Conservation (phyloP, 2,113 vertebrate species). For the Tragelaphus imberbis region DNA sequence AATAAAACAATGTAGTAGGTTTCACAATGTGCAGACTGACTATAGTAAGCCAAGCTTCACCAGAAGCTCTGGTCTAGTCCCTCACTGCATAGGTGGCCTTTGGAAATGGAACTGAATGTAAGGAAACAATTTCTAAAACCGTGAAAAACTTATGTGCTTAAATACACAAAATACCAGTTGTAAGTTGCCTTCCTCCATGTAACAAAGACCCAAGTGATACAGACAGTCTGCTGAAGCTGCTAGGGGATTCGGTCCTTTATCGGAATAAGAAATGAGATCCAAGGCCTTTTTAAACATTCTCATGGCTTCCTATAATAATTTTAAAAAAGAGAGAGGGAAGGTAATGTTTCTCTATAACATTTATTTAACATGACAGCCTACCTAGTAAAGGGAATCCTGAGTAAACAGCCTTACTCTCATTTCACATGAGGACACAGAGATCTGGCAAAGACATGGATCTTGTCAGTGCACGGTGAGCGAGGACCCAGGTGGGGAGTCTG, state of each 20-base stretch:
- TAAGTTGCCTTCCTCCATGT: slow-evolving; percentile 75
- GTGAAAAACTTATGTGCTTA: background rate
- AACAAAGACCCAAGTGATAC: slow-evolving; percentile 81
- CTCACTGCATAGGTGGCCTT: background rate
- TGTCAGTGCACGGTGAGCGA: fast-evolving
- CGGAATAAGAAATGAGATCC: slow-evolving; percentile 53
- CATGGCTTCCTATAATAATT: slow-evolving; percentile 78
- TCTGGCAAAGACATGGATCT: background rate
- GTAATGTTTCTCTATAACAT: background rate
- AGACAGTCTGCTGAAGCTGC: slow-evolving; percentile 76
- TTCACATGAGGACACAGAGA: background rate
- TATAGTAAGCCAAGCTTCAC: background rate
- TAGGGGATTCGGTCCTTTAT: slow-evolving; percentile 27
- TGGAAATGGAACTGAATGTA: background rate
- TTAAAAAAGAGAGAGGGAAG: background rate
- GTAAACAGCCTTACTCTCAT: background rate
- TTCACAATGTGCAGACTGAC: background rate
- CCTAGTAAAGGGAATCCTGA: background rate
- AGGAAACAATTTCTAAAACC: slow-evolving; percentile 14
- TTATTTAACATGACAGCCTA: background rate
- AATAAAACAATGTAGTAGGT: background rate
- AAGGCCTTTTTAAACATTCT: slow-evolving; percentile 77
- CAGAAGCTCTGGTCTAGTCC: background rate
- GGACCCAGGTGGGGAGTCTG: background rate
- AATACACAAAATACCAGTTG: slow-evolving; percentile 69